phyloP scores from a whole-genome alignment of 2,888 invertebrate species.

The Sympetrum striolatum region DNA sequence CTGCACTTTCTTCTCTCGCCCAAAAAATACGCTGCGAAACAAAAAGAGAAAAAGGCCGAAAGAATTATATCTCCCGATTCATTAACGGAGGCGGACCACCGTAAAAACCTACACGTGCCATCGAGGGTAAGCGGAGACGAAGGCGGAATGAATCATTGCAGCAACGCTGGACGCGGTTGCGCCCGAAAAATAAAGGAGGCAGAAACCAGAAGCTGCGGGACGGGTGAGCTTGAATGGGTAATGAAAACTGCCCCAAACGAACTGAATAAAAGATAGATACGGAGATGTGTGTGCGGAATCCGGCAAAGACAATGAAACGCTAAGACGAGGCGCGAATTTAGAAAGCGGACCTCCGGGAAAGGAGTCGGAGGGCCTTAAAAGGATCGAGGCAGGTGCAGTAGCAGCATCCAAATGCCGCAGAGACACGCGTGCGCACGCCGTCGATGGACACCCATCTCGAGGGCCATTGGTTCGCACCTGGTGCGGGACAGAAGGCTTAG shows the following conservation, averaged over 20 bases:
- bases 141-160: neutral
- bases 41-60: neutral
- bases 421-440: neutral
- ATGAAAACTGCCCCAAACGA: neutral
- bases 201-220: neutral
- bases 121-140: neutral
- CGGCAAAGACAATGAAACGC: neutral
- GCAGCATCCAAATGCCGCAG: neutral
- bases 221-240: neutral
- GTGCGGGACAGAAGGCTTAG: neutral
- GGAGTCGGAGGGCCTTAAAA: neutral
- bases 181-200: neutral
- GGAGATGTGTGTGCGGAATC: neutral
- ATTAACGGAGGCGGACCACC: neutral
- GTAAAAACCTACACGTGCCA: neutral
- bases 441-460: neutral
- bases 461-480: neutral
- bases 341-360: neutral
- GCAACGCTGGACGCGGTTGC: neutral
- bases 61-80: neutral
- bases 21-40: neutral
- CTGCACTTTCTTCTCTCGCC: neutral
- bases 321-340: neutral
- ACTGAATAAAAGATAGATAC: neutral
- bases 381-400: neutral